phyloP scores from a whole-genome alignment of 2,888 invertebrate species.

The Patella pellucida region DNA sequence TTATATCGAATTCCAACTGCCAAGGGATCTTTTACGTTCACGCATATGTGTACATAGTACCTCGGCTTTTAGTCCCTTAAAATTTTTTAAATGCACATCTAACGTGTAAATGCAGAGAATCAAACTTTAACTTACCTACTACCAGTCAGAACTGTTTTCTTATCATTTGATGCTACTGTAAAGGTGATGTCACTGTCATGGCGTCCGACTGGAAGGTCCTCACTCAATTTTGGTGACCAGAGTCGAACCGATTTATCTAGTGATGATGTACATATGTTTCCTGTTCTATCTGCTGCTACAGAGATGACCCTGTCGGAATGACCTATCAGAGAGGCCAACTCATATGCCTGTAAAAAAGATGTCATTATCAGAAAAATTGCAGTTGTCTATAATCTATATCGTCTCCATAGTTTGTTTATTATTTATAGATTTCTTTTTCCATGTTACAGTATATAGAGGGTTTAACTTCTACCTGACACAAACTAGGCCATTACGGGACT shows the following conservation, averaged over 20 bases:
- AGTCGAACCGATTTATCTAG: constrained; percentile 61
- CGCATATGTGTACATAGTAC: too few relatives aligned
- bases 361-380: neutral
- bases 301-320: constrained; percentile 65
- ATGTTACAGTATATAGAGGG: too few relatives aligned
- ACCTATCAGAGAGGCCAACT: constrained; percentile 61
- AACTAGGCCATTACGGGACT: too few relatives aligned
- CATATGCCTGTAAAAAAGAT: constrained; percentile 53
- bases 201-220: constrained; percentile 34
- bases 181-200: constrained; percentile 59
- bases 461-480: too few relatives aligned
- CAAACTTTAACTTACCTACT: constrained; percentile 46
- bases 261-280: constrained; percentile 57
- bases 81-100: too few relatives aligned
- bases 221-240: constrained; percentile 55
- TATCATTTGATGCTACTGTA: constrained; percentile 32
- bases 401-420: too few relatives aligned
- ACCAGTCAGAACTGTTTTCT: constrained; percentile 42
- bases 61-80: too few relatives aligned
- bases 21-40: too few relatives aligned
- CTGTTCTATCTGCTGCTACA: constrained; percentile 51
- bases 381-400: too few relatives aligned
- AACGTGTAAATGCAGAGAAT: too few relatives aligned
- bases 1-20: too few relatives aligned
- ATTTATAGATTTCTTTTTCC: too few relatives aligned